Base-by-base conservation (phyloP, 2,797 vertebrate species). In the Anableps anableps region DNA sequence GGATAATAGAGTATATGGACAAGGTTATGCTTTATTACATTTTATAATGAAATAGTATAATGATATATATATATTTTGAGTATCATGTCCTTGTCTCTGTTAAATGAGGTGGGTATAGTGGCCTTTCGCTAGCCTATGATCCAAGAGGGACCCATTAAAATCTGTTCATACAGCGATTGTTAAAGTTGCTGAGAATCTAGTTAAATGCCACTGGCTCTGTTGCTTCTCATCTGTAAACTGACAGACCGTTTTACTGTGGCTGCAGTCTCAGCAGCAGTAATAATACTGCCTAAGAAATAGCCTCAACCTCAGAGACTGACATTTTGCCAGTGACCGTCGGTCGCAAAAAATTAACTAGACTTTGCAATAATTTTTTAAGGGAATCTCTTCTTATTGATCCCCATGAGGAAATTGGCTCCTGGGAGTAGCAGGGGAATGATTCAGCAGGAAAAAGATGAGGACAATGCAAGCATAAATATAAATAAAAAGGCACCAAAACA, bases 91-190 rank as follows among this genome's bases (percentile, higher is more conserved):
- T 86, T 89, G 86, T 90, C 85, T 90, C 68, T 86, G 92, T 85
- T 92, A 93, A 94, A 94, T 94, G 90, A 94, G 91, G 76, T 87
- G 84, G 80, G 79, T 81, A 85, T 80, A 51, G 81, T 93, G 92
- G 91, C 91, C 90, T 94, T 94, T 94, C 75, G 34, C 82, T 87
- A 85, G 85, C 85, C 92, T 83, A 80, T 91, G 89, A 92, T 93
- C 92, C 93, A 91, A 90, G 78, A 87, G 91, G 91, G 93, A 93
- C 88, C 90, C 86, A 93, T 94, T 95, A 94, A 94, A 93, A 91
- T 89, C 81, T 87, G 88, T 89, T 92, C 93, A 86, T 88, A 91
- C 88, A 88, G 90, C 88, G 85, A 87, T 86, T 92, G 92, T 91
- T 91, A 91, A 92, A 93, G 87, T 92, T 93, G 83, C 89, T 58